These are phyloP conservation scores for Cactoblastis cactorum DNA, from an alignment of 2,888 invertebrate genomes.

Conservation along the genomic window DNA sequence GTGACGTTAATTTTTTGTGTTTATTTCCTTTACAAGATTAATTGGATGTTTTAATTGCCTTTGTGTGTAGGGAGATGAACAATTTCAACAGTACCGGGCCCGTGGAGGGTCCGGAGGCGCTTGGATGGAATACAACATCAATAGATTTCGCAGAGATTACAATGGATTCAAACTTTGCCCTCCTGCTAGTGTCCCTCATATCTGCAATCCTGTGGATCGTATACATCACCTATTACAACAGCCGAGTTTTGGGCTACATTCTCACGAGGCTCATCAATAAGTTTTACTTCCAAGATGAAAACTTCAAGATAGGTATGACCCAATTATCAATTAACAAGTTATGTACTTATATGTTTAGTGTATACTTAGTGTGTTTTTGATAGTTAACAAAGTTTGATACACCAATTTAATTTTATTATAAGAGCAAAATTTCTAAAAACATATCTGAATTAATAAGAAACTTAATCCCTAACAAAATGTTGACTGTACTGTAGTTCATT, in stretches of 20 bases:
- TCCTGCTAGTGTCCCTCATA: conserved; percentile 88
- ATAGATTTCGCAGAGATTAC: conserved; percentile 83
- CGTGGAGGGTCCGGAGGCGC: conserved; percentile 55
- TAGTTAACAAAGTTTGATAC: too few species aligned
- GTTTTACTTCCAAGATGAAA: conserved; percentile 91
- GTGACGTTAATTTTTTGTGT: conserved; percentile 43
- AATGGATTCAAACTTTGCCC: conserved; percentile 85
- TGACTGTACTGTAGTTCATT: not conserved
- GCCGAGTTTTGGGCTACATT: conserved; percentile 93
- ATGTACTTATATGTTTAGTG: not conserved
- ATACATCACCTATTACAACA: conserved; percentile 97
- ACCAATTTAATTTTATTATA: too few species aligned
- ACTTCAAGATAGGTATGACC: conserved; percentile 89
- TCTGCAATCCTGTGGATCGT: conserved; percentile 94
- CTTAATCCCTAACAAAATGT: not conserved
- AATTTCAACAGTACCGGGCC: conserved; percentile 53
- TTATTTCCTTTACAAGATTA: conserved; percentile 21
- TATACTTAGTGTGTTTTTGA: too few species aligned
- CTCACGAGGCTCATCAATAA: conserved; percentile 93
- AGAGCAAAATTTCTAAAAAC: not conserved
- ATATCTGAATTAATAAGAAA: not conserved
- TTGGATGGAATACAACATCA: conserved; percentile 81
- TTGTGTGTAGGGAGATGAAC: conserved; percentile 53
- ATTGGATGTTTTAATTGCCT: conserved; percentile 6
- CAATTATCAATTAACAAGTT: conserved; percentile 13